Evolutionary conservation across 2,888 invertebrate genomes (phyloP), one percentile per base, ranked within the genome.

Genomic region (Trichopoda pennipes): DNA sequence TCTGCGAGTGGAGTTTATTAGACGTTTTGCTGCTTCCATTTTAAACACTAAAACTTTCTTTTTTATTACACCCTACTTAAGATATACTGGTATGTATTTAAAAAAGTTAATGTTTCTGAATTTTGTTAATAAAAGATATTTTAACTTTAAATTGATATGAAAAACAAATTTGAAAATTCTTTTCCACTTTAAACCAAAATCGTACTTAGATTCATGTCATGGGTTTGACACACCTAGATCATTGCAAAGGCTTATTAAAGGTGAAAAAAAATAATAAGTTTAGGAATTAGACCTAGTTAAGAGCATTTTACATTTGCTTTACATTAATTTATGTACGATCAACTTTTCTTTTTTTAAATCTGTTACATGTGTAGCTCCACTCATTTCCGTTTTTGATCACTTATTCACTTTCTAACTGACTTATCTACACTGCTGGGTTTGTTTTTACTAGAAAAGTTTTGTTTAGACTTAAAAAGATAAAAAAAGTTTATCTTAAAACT

Each of bases 401-500:
- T 8, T 4, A n/a, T 56, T 63, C 23, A 23, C 49, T 63, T 56
- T 6, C 7, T 28, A 9, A 19, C 58, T 42, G 19, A 28, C 69
- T 69, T 77, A 28, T 38, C n/a, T 68, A 64, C 2, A 1, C 44
- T 70, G 21, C 44, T 64, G 14, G 44, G 44, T 58, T 70, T 73
- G 12, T 63, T 68, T 53, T 68, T 42, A 19, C 42, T 35, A 12
- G n/a, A 70, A 63, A 70, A 70, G 38, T 55, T 77, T 69, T 63
- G 35, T 56, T 77, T 44, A 51, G 75, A 49, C 42, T 53, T 58
- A 61, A 53, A 69, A 21, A 63, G 17, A 58, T 32, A 28, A 69
- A 8, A 38, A 72, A 17, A 56, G 49, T 58, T 72, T 66, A 79
- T 66, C 72, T 55, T 70, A 66, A 51, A 75, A 75, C 63, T 63